Evolutionary conservation across 1,140 invertebrate species (phyloP), one percentile per base, ranked within the genome.

Genomic region (Pygmarrhopalites habei): DNA sequence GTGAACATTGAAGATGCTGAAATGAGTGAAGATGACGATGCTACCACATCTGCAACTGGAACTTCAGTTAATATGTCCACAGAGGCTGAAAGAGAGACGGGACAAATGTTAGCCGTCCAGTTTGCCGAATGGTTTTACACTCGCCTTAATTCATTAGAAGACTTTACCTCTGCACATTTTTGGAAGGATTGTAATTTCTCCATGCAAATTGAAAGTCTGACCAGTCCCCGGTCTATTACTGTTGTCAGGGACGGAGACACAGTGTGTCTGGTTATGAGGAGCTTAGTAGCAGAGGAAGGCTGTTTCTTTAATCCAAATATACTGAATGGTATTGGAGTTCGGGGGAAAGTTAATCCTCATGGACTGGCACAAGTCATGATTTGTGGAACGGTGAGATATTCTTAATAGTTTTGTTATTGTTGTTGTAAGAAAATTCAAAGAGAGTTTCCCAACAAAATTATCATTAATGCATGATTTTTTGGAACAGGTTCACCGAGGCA

Each of bases 51-150:
- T n/a, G n/a, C n/a, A n/a, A n/a, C n/a, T n/a, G n/a, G n/a, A n/a
- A n/a, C n/a, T n/a, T n/a, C n/a, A 49, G 23, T 14, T 15, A 19
- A 49, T 10, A 12, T 14, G 7, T 21, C 7, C 10, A n/a, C n/a
- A 19, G 15, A 35, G 3, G 4, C 44, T 25, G 62, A 58, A 51
- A 26, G 56, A 30, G 29, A 65, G 17, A 62, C 73, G 26, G 73
- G 79, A 46, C 73, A 80, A 64, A 30, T 72, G 25, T 71, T 85
- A 53, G 80, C 80, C 1, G 68, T 77, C 35, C 75, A 81, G 60
- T 85, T 85, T 73, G 66, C 74, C 0, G 70, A 75, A 55, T 86
- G 84, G 84, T 86, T 83, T 72, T 86, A 81, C 65, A 64, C 74
- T 3, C 76, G 79, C 62, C 73, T 82, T 25, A 85, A 86, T 68